Percentiles rank a stretch among this genome's conserved stretches.
Conservation (phyloP, 2,888 invertebrate genomes). For the Metalampra italica region DNA sequence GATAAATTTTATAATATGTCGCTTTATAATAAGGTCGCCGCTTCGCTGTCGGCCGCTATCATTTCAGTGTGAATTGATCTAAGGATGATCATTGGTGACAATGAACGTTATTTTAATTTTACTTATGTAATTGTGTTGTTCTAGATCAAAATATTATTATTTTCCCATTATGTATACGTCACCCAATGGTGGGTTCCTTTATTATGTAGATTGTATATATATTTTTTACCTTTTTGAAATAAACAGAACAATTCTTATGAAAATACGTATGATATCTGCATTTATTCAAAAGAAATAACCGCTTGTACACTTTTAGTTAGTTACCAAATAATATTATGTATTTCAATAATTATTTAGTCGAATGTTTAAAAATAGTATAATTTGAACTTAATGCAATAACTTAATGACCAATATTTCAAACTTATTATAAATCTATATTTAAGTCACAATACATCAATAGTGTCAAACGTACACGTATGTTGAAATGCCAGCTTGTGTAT, state of each 20-base stretch:
- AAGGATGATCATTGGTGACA: too few relatives aligned
- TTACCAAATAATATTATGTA: conserved; percentile 19
- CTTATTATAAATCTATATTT: too few relatives aligned
- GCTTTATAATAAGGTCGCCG: too few relatives aligned
- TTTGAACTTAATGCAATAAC: conserved; percentile 20
- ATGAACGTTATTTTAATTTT: conserved; percentile 18
- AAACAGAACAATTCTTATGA: conserved; percentile 18
- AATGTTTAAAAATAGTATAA: conserved; percentile 22
- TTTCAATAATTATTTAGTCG: conserved; percentile 18
- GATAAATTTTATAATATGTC: too few relatives aligned
- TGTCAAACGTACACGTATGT: too few relatives aligned
- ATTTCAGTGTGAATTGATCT: too few relatives aligned
- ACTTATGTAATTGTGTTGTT: conserved; percentile 18
- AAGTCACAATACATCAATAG: conserved; percentile 7
- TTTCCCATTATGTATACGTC: conserved; percentile 18
- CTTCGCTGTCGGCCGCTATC: too few relatives aligned
- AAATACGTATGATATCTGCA: conserved; percentile 11
- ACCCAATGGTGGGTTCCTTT: conserved; percentile 17
- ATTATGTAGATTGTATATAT: conserved; percentile 34
- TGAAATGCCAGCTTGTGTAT: background rate
- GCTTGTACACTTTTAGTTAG: conserved; percentile 15
- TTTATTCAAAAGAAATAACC: conserved; percentile 5
- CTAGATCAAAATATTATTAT: conserved; percentile 27
- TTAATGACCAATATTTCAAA: too few relatives aligned
- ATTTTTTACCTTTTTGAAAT: conserved; percentile 28